Conservation (phyloP, 2,797 vertebrate species). For the Melopsittacus undulatus region DNA sequence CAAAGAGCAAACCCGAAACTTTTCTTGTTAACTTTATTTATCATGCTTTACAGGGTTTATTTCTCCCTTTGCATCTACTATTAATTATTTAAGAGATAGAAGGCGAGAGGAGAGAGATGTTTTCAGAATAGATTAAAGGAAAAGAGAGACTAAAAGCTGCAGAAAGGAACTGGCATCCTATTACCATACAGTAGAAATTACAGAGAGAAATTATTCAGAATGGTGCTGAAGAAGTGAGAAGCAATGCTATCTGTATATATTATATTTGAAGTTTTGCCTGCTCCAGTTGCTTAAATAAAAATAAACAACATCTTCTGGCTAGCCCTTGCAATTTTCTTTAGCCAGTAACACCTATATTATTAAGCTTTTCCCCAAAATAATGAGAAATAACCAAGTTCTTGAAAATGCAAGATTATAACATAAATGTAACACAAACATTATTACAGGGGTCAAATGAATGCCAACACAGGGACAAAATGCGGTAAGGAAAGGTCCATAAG, state of each 20-base stretch:
- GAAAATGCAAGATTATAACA: neutral
- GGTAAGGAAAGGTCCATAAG: neutral
- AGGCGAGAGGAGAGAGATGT: neutral
- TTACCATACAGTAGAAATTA: neutral
- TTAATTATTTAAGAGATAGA: constrained; percentile 6
- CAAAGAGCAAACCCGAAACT: neutral
- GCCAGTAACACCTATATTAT: neutral
- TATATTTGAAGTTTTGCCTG: neutral
- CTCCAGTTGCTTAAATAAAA: neutral
- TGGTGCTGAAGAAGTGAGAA: neutral
- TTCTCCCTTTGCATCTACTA: neutral
- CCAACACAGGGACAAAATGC: neutral
- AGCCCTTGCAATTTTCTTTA: neutral
- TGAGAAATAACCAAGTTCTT: neutral
- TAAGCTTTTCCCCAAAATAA: neutral
- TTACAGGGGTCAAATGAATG: neutral
- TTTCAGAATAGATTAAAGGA: neutral
- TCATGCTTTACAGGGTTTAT: neutral
- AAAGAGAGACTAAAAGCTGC: neutral
- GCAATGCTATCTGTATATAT: neutral
- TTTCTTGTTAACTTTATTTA: constrained; percentile 12
- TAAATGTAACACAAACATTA: neutral
- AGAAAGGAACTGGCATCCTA: neutral
- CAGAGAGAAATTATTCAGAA: neutral
- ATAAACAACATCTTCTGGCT: neutral